phyloP scores from a whole-genome alignment of 2,113 vertebrate genomes.

The Leptodactylus fuscus region DNA sequence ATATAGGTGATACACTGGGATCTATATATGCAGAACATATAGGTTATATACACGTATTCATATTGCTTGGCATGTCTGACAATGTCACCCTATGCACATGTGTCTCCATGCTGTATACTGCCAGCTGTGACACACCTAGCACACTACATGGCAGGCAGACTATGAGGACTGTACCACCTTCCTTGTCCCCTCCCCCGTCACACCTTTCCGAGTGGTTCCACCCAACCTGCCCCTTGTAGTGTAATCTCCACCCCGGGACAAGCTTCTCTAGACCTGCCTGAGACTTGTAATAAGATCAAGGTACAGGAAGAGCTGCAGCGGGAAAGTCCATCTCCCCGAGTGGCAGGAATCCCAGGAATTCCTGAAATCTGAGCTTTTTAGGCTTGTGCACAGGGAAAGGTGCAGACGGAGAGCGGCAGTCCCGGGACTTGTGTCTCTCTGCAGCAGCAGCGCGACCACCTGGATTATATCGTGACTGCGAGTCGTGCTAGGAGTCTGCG shows the following conservation, averaged over 20 bases:
- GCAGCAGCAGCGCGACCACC: background rate
- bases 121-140: too few relatives aligned
- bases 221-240: conserved; percentile 63
- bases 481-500: too few relatives aligned
- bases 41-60: too few relatives aligned
- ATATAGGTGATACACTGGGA: too few relatives aligned
- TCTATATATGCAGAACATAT: too few relatives aligned
- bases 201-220: conserved; percentile 50
- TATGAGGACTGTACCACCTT: conserved; percentile 41
- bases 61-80: too few relatives aligned
- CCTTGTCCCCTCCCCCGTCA: conserved; percentile 45
- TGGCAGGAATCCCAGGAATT: conserved; percentile 53
- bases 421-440: background rate
- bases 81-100: too few relatives aligned
- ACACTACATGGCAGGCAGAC: too few relatives aligned
- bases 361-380: conserved; percentile 46
- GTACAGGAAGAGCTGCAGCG: conserved; percentile 30
- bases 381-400: background rate
- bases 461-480: background rate
- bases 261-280: conserved; percentile 20
- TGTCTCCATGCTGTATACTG: too few relatives aligned
- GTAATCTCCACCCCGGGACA: background rate
- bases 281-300: conserved; percentile 19
- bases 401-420: background rate
- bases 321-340: conserved; percentile 9